phyloP scores from a whole-genome alignment of 2,113 vertebrate genomes.

The Aspiorhynchus laticeps region DNA sequence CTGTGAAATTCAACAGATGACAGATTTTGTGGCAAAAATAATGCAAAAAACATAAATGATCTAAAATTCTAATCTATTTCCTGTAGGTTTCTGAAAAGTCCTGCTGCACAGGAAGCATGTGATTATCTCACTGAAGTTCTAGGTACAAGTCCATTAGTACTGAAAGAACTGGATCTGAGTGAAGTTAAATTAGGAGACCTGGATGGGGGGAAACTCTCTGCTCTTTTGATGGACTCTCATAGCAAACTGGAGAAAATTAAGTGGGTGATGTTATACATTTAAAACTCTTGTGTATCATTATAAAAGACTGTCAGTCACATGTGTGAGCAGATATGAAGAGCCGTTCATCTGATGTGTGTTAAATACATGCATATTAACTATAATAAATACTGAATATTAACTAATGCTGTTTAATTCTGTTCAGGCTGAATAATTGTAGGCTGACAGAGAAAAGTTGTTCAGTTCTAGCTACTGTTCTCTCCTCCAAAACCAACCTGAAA shows the following conservation, averaged over 20 bases:
- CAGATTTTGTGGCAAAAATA: neutral
- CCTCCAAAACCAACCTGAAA: neutral
- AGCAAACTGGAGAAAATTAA: neutral
- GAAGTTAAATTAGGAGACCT: neutral
- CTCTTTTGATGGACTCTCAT: neutral
- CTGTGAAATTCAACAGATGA: neutral
- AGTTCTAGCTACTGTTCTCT: too few species aligned
- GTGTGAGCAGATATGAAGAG: neutral
- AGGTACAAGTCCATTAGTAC: neutral
- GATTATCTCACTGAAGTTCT: neutral
- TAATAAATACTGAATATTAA: too few species aligned
- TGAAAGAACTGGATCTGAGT: slow-evolving; percentile 5
- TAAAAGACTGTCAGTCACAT: neutral
- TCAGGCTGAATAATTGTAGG: too few species aligned
- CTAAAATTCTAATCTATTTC: neutral
- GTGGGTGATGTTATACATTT: neutral
- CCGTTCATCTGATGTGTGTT: neutral
- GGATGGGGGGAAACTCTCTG: neutral
- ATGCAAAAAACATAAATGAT: neutral
- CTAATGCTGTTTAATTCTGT: neutral
- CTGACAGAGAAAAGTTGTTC: too few species aligned
- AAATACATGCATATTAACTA: too few species aligned
- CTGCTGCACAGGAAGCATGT: neutral
- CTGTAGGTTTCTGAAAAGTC: neutral
- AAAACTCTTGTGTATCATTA: neutral